Base-by-base conservation (phyloP, 2,797 vertebrate genomes). In the Halcyon badia region DNA sequence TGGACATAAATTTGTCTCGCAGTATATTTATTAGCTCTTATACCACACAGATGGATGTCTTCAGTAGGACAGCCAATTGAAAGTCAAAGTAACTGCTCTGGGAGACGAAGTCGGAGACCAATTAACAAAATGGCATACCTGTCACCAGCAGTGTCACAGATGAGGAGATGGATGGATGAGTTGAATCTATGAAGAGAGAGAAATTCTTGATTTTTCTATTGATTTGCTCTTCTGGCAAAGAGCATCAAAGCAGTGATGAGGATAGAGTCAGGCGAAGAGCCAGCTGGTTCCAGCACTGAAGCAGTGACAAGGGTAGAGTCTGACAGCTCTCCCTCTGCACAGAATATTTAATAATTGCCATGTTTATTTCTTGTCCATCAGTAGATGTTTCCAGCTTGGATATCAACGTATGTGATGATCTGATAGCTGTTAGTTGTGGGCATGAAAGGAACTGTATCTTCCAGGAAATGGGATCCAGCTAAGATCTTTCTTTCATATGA, bases 171-270 rank as follows among this genome's bases (percentile, higher is more conserved):
- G 41, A 35, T 56, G 72, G 37, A 61, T 51, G 37, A 88, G 14
- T 6, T 2, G 25, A 82, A 92, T 35, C 92, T 97, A 21, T 18
- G n/a, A 75, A 91, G 54, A 92, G n/a, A 96, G 49, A 96, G n/a
- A 79, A 64, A 83, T 18, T 61, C 20, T 51, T 91, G 24, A 69
- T 83, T 61, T 95, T 89, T 75, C 3, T 42, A 65, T 86, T 1
- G 5, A 44, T 69, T 76, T 72, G 10, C 19, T 72, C 42, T 76
- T 72, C 49, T 39, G 42, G 71, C 2, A 7, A 79, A 33, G 1
- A 68, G 19, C 39, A 62, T 26, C 49, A 60, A 64, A 75, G 61
- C 41, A 48, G 35, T 12, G 56, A 49, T 48, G 82, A 85, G 33
- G 48, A 26, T 1, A 33, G 46, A 73, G 66, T 33, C 44, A 44